phyloP scores from a whole-genome alignment of 2,888 invertebrate species.

The Carterocephalus palaemon region DNA sequence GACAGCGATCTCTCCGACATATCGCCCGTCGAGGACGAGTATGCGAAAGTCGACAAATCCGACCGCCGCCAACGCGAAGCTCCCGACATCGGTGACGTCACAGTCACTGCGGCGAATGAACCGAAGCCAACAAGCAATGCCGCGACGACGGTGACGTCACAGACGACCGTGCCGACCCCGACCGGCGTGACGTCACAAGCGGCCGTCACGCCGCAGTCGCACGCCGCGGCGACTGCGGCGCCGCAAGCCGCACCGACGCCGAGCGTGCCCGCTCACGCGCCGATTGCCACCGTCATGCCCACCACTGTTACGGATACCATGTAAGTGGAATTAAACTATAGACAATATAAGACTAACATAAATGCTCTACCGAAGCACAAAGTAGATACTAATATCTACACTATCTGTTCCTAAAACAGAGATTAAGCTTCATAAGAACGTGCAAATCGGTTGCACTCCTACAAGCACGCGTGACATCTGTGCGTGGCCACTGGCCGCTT shows the following conservation, averaged over 20 bases:
- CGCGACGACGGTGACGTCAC: conserved; percentile 28
- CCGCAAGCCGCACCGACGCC: conserved; percentile 21
- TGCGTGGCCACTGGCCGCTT: too few relatives aligned
- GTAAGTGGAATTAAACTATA: conserved; percentile 34
- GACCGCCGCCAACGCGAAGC: conserved; percentile 59
- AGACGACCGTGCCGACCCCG: conserved; percentile 13
- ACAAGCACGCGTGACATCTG: too few relatives aligned
- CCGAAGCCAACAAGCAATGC: conserved; percentile 31
- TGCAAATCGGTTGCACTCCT: too few relatives aligned
- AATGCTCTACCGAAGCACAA: too few relatives aligned
- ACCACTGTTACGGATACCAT: conserved; percentile 35
- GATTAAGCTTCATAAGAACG: too few relatives aligned
- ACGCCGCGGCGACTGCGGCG: conserved; percentile 21
- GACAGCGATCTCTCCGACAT: conserved; percentile 92
- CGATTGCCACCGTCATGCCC: conserved; percentile 31
- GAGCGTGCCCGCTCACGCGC: conserved; percentile 28
- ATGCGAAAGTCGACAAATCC: conserved; percentile 70
- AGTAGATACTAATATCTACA: too few relatives aligned
- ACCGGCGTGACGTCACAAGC: conserved; percentile 16
- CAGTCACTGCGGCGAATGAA: conserved; percentile 45
- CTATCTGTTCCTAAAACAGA: too few relatives aligned
- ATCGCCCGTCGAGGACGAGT: conserved; percentile 86
- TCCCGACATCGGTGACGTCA: conserved; percentile 69
- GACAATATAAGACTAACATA: too few relatives aligned
- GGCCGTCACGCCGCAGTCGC: conserved; percentile 12